Base-by-base conservation (phyloP, 2,888 invertebrate genomes). In the Oscheius sp. region DNA sequence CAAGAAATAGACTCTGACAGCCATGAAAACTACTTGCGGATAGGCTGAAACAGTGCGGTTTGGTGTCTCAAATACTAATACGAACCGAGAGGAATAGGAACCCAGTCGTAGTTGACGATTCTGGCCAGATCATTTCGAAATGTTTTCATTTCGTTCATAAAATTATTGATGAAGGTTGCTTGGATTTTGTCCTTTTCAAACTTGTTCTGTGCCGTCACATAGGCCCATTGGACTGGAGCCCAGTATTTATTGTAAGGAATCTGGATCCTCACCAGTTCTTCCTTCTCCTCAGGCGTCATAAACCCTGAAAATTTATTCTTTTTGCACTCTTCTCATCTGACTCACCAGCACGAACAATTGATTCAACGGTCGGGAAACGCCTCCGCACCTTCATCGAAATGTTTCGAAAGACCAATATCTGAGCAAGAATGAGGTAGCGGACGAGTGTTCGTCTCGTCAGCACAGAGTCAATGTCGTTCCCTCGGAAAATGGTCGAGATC, bases 201-300 rank as follows among this genome's bases (percentile, higher is more conserved):
- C 42, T 65, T 73, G 4, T 32, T 65, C 13, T 70, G 70, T 10
- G 76, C 76, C 33, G 79, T 70, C 4, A 75, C 60, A 37, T 71
- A 74, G 3, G 84, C 82, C 87, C 87, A 87, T 59, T 88, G 84
- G 33, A 86, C 79, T 0, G 87, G 87, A 10, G 87, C 79, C 87
- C 87, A 87, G 62, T 86, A 86, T 75, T 88, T 88, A 63, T 79
- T 82, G 72, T 82, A 80, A 11, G 70, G 78, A 53, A 80, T 72
- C 29, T 81, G 77, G n/a, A 84, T 71, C 2, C 32, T 42, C 10
- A 79, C 76, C 63, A 80, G 73, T 21, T 81, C 72, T 32, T 79
- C 77, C 50, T 63, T 73, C 72, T 86, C 86, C 1, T 74, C 75
- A 35, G 76, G 73, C 1, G 80, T 77, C 77, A 83, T 80, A 35